Evolutionary conservation across 2,888 invertebrate genomes (phyloP).

Genomic region (Scrobipalpa costella): DNA sequence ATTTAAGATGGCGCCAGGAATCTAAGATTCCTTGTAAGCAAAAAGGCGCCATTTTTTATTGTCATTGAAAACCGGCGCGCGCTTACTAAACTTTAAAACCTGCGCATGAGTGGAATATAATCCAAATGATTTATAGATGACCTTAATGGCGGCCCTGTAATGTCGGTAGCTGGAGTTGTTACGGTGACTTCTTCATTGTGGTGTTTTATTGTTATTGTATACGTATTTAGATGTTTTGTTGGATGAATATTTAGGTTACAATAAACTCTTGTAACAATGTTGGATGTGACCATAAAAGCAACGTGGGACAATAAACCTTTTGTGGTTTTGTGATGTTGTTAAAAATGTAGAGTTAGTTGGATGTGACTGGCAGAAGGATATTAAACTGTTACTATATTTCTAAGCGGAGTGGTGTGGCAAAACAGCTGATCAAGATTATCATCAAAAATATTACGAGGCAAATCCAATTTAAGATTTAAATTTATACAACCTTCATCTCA

Average conservation of each 20-base stretch:
- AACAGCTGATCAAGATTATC: too few relatives aligned
- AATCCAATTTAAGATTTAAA: too few relatives aligned
- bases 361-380: background rate
- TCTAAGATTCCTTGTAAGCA: conserved; percentile 28
- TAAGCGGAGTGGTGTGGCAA: too few relatives aligned
- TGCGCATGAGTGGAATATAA: conserved; percentile 53
- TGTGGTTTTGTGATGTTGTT: conserved; percentile 1
- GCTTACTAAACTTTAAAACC: conserved; percentile 45
- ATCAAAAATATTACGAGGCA: too few relatives aligned
- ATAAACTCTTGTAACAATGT: conserved; percentile 2
- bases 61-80: conserved; percentile 45
- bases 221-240: conserved; percentile 7
- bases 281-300: background rate
- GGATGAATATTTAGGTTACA: conserved; percentile 18
- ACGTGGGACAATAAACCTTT: conserved; percentile 6
- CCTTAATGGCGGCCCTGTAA: conserved; percentile 35
- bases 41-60: conserved; percentile 48
- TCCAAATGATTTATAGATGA: conserved; percentile 43
- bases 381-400: background rate
- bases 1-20: conserved; percentile 5
- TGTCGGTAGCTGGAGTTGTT: conserved; percentile 25
- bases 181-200: conserved; percentile 12
- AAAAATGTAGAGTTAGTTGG: background rate
- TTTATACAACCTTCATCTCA: too few relatives aligned
- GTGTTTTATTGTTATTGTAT: background rate